Percentiles rank a stretch among this genome's conserved stretches.
Evolutionary conservation across 1,140 invertebrate genomes (phyloP).

Genomic region (Drosophila parabipectinata): DNA sequence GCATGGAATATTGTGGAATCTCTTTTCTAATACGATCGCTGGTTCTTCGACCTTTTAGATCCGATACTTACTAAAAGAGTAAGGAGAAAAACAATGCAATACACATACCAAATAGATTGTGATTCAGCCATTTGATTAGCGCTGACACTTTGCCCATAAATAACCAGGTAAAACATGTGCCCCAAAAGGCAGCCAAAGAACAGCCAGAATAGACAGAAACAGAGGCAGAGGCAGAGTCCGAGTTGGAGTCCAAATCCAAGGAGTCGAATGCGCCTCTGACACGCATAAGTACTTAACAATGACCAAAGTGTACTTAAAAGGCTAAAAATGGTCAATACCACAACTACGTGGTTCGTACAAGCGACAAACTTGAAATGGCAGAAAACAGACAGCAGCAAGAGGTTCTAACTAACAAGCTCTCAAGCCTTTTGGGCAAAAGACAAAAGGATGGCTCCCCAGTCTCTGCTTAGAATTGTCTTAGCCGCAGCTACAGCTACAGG

Average conservation of each 20-base stretch:
- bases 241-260: slow-evolving; percentile 2
- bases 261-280: slow-evolving; percentile 60
- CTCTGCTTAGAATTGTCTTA: slow-evolving; percentile 67
- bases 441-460: slow-evolving; percentile 63
- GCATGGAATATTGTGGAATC: slow-evolving; percentile 29
- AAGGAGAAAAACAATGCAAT: slow-evolving; percentile 28
- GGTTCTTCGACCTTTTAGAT: slow-evolving; percentile 40
- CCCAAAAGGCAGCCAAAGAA: slow-evolving; percentile 58
- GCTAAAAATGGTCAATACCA: slow-evolving; percentile 77
- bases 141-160: slow-evolving; percentile 83
- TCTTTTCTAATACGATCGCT: slow-evolving; percentile 21
- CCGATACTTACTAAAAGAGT: slow-evolving; percentile 18
- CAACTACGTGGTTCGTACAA: slow-evolving; percentile 29
- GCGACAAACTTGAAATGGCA: slow-evolving; percentile 78
- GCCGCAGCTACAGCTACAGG: slow-evolving; percentile 37
- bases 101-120: slow-evolving; percentile 58
- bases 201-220: neutral
- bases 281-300: slow-evolving; percentile 83
- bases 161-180: slow-evolving; percentile 81
- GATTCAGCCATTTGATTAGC: slow-evolving; percentile 81
- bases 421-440: slow-evolving; percentile 45
- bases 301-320: slow-evolving; percentile 80
- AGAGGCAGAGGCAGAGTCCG: neutral
- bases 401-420: slow-evolving; percentile 62
- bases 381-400: slow-evolving; percentile 51